These are phyloP conservation scores for Haemorhous mexicanus DNA, from an alignment of 2,113 vertebrate species.

Conservation along the genomic window DNA sequence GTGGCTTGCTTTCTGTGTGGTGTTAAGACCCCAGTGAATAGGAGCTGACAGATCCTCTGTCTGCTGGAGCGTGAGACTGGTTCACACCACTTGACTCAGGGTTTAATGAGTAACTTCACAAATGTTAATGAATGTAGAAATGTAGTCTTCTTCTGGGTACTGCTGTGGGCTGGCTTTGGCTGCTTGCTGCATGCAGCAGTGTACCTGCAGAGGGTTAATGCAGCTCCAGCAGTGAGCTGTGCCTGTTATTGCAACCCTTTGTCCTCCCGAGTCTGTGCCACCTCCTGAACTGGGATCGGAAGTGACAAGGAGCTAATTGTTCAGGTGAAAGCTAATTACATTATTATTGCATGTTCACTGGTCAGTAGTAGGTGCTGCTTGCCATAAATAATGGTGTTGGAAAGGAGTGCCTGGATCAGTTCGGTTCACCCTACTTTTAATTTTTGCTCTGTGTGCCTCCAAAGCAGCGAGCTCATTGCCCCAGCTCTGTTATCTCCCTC, in stretches of 20 bases:
- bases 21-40: background rate
- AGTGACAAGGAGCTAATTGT: conserved; percentile 2
- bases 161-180: background rate
- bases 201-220: background rate
- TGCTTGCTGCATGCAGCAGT: background rate
- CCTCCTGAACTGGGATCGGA: conserved; percentile 19
- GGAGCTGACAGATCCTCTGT: background rate
- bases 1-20: background rate
- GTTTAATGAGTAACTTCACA: conserved; percentile 12
- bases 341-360: background rate
- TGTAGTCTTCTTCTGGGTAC: background rate
- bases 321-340: conserved; percentile 16
- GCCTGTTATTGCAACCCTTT: background rate
- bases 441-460: background rate
- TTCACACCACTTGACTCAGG: background rate
- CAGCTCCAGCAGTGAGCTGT: background rate
- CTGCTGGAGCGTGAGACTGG: background rate
- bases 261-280: background rate
- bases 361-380: background rate
- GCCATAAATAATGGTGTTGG: background rate
- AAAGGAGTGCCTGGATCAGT: background rate
- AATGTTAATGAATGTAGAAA: background rate
- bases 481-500: background rate
- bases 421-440: background rate
- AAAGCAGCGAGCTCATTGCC: background rate